Evolutionary conservation across 2,888 invertebrate species (phyloP).

Genomic region (Lasioglossum leucozonium): DNA sequence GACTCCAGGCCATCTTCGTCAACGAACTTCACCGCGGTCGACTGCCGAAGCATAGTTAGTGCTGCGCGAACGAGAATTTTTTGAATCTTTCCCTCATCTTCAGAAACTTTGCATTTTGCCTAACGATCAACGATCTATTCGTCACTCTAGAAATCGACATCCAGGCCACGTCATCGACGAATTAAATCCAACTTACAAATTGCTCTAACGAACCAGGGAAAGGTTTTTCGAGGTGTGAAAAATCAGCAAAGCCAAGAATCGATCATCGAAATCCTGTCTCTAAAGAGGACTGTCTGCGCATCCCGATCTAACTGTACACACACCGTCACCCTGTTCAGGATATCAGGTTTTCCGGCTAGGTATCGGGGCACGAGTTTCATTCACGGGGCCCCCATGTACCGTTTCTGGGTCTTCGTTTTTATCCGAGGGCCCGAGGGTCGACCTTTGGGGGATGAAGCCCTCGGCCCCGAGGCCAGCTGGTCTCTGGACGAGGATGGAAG

Average conservation of each 20-base stretch:
- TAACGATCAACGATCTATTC: too few species aligned
- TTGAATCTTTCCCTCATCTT: not conserved
- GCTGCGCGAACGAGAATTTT: not conserved
- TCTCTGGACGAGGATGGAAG: slow-evolving; percentile 21
- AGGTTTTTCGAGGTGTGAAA: not conserved
- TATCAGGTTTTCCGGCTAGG: slow-evolving; percentile 72
- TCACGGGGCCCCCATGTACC: slow-evolving; percentile 70
- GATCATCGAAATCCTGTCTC: not conserved
- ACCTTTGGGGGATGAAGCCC: slow-evolving; percentile 68
- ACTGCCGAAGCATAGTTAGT: not conserved
- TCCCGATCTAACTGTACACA: slow-evolving; percentile 60
- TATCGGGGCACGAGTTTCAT: slow-evolving; percentile 71
- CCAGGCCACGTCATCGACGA: not conserved
- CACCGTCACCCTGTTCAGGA: slow-evolving; percentile 37
- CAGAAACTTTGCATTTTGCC: too few species aligned
- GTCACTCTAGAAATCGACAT: not conserved
- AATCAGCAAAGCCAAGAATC: not conserved
- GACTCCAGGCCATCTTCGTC: not conserved
- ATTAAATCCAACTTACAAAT: not conserved
- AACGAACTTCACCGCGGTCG: not conserved
- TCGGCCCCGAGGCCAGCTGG: slow-evolving; percentile 74
- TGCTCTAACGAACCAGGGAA: not conserved
- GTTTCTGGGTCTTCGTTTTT: slow-evolving; percentile 73
- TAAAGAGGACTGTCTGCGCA: slow-evolving; percentile 27
- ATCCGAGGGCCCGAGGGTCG: slow-evolving; percentile 61